These are phyloP conservation scores for Conus betulinus DNA, from an alignment of 1,140 invertebrate species.

Conservation along the genomic window DNA sequence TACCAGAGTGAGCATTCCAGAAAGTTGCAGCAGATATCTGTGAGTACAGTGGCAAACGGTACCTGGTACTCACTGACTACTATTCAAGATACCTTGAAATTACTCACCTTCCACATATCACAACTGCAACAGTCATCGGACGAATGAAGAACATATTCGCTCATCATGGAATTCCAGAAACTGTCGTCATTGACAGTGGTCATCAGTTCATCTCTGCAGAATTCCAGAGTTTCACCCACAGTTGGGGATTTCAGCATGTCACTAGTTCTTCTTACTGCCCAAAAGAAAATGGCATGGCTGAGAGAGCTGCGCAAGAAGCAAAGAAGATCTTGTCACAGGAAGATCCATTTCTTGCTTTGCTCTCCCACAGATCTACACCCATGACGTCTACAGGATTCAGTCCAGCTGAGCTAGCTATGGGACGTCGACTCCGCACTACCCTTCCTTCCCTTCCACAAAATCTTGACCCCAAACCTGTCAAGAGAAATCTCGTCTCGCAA, in stretches of 20 bases:
- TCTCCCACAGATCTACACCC: slow-evolving; percentile 17
- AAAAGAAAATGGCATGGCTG: slow-evolving; percentile 51
- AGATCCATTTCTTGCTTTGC: slow-evolving; percentile 14
- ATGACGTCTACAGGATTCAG: background rate
- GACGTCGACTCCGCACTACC: background rate
- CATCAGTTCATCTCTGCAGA: slow-evolving; percentile 52
- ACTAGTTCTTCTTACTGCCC: slow-evolving; percentile 47
- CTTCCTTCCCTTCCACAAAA: slow-evolving; percentile 23
- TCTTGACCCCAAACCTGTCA: background rate
- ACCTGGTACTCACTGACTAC: slow-evolving; percentile 48
- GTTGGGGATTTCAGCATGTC: slow-evolving; percentile 51
- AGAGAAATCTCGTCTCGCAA: too few relatives aligned
- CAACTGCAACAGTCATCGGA: slow-evolving; percentile 39
- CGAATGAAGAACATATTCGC: slow-evolving; percentile 52
- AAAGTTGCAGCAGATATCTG: slow-evolving; percentile 29
- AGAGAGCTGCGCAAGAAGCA: slow-evolving; percentile 49
- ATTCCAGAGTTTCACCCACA: slow-evolving; percentile 48
- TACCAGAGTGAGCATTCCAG: background rate
- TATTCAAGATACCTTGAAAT: slow-evolving; percentile 47
- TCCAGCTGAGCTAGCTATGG: background rate
- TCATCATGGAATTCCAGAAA: slow-evolving; percentile 50
- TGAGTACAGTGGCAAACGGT: slow-evolving; percentile 28
- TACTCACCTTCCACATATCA: slow-evolving; percentile 28
- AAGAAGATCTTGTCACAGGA: slow-evolving; percentile 41
- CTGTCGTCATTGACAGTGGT: slow-evolving; percentile 53